phyloP scores from a whole-genome alignment of 2,888 invertebrate species.

The Nemotelus pantherinus region DNA sequence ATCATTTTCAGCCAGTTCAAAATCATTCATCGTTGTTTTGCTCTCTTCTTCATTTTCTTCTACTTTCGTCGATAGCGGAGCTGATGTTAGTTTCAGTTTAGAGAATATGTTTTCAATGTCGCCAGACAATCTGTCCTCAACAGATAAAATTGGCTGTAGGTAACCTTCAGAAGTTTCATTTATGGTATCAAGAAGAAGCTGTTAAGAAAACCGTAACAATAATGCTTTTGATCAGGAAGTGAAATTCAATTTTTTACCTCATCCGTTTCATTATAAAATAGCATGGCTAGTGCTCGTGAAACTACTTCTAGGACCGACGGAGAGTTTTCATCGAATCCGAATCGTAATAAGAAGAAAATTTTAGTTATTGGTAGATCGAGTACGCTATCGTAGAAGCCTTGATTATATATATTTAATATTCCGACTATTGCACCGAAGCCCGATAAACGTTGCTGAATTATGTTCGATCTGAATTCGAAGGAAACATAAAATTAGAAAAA shows the following conservation, averaged over 20 bases:
- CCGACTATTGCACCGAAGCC: constrained; percentile 84
- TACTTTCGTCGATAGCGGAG: constrained; percentile 58
- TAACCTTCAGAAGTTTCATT: constrained; percentile 74
- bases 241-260: constrained; percentile 66
- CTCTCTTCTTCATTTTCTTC: constrained; percentile 63
- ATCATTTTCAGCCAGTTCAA: constrained; percentile 86
- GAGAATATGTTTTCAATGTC: constrained; percentile 69
- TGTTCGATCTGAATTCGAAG: constrained; percentile 68
- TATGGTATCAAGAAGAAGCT: constrained; percentile 73
- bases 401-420: constrained; percentile 75
- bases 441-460: constrained; percentile 84
- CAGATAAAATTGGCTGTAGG: constrained; percentile 70
- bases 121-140: constrained; percentile 66
- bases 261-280: constrained; percentile 81
- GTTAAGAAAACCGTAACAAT: constrained; percentile 15
- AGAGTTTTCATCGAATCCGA: constrained; percentile 86
- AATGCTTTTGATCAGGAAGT: not conserved
- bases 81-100: constrained; percentile 58
- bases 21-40: constrained; percentile 80
- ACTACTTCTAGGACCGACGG: constrained; percentile 78
- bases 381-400: constrained; percentile 80
- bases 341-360: constrained; percentile 82
- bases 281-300: constrained; percentile 77
- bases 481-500: constrained; percentile 46
- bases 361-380: constrained; percentile 80